phyloP scores from a whole-genome alignment of 2,113 vertebrate species.

The Lates calcarifer region DNA sequence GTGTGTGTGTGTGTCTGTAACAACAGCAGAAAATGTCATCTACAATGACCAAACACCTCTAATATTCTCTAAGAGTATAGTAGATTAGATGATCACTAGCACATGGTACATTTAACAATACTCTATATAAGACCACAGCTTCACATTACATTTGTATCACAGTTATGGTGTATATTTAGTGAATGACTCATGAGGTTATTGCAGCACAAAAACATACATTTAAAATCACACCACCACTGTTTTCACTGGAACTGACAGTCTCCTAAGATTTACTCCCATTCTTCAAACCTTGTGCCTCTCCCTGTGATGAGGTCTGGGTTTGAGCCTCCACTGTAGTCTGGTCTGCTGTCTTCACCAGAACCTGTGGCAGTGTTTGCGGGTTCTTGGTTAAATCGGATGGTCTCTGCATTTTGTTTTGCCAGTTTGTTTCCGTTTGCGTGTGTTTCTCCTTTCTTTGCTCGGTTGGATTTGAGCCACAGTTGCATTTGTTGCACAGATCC shows the following conservation, averaged over 20 bases:
- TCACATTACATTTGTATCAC: constrained; percentile 35
- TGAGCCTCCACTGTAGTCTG: constrained; percentile 52
- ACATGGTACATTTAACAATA: constrained; percentile 26
- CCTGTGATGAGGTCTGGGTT: constrained; percentile 51
- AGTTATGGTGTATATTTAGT: constrained; percentile 34
- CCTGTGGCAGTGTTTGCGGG: constrained; percentile 49
- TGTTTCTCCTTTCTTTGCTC: constrained; percentile 46
- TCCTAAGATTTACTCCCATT: constrained; percentile 43
- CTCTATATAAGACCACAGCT: constrained; percentile 29
- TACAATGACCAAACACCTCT: neutral
- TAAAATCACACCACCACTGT: constrained; percentile 2
- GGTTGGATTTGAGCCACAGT: constrained; percentile 7
- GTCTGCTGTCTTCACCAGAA: constrained; percentile 55
- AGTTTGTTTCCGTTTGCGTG: constrained; percentile 61
- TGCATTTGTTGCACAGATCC: constrained; percentile 86
- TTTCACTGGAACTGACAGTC: constrained; percentile 7
- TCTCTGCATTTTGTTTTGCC: constrained; percentile 49
- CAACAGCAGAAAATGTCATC: constrained; percentile 2
- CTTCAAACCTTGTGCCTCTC: constrained; percentile 23
- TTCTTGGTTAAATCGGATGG: constrained; percentile 15
- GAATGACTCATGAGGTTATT: constrained; percentile 15
- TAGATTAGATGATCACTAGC: constrained; percentile 24
- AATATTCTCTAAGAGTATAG: constrained; percentile 18
- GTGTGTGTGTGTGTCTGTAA: too few relatives aligned
- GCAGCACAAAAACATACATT: constrained; percentile 37